These are phyloP conservation scores for Turnix velox DNA, from an alignment of 2,113 vertebrate species.

Conservation along the genomic window DNA sequence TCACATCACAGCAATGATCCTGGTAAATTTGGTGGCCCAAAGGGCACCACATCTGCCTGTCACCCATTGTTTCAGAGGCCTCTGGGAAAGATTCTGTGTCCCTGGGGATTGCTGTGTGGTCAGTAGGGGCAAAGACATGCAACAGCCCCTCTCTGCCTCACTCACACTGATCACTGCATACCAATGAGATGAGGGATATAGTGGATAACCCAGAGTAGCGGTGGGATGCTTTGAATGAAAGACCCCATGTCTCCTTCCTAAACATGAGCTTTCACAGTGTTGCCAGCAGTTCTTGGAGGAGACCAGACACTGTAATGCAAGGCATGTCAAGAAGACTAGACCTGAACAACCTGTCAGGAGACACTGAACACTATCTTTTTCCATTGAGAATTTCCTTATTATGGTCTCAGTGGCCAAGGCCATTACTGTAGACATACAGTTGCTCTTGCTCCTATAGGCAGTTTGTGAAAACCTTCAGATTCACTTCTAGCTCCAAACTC, in stretches of 20 bases:
- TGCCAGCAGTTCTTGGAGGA: not conserved
- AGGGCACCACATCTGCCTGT: not conserved
- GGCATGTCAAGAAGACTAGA: not conserved
- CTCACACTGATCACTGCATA: not conserved
- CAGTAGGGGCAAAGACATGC: not conserved
- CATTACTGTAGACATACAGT: fast-evolving
- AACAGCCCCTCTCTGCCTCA: not conserved
- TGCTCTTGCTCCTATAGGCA: not conserved
- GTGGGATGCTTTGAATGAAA: not conserved
- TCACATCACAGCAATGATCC: not conserved
- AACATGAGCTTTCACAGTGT: not conserved
- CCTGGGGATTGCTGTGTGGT: not conserved
- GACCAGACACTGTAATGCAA: not conserved
- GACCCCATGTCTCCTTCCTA: not conserved
- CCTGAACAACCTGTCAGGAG: not conserved
- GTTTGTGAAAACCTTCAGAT: not conserved
- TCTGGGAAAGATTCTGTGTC: not conserved
- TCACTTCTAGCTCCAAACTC: not conserved
- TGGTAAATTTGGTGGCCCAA: not conserved
- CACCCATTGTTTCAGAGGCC: not conserved
- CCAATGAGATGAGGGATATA: not conserved
- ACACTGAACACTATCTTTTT: not conserved
- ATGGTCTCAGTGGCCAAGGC: not conserved
- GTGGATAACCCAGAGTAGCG: not conserved
- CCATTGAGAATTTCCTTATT: not conserved